Evolutionary conservation across 2,888 invertebrate species (phyloP), one percentile per base, ranked within the genome.

Genomic region (Eumerus sabulonum): DNA sequence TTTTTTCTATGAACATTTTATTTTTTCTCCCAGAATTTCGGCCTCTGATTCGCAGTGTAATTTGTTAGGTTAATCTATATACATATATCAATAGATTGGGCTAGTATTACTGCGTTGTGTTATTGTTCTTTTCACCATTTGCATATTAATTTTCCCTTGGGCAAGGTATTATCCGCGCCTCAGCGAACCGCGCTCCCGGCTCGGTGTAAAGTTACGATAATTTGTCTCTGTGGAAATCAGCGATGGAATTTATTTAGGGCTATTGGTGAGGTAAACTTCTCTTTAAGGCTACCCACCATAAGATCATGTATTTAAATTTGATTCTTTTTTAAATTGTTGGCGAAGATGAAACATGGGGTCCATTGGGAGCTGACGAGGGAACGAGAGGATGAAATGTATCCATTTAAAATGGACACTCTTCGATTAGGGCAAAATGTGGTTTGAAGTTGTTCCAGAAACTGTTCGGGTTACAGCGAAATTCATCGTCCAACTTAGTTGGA

Each of bases 181-280:
- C 11, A 11, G 4, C 51, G n/a, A 13, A 7, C 56, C 17, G 9
- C 14, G 45, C 48, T 11, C 27, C 14, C 67, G 16, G 14, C 36
- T 68, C 38, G 48, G 67, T 59, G 63, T 50, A 50, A 79, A 74
- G 68, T 59, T 79, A 70, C 45, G 74, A 79, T 79, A 79, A 79
- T 79, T 79, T 64, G 68, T 79, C 79, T 74, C 79, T 18, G 68
- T 68, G 79, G 79, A 74, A 79, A 79, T 79, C 79, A 79, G 59
- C 74, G 59, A 51, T 63, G 63, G 63, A 63, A 63, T 57, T 77
- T 56, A 59, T 67, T 63, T 47, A 67, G 59, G 59, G 47, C 73
- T 53, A 73, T 67, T 67, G 67, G 59, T 16, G 63, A 59, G 57
- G 53, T 77, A 36, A 77, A 63, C 56, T 59, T 67, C 48, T 59